A percentile compares a stretch with the other conserved stretches of the same genome.
phyloP scores from a whole-genome alignment of 92 coral and sea anemone species.

The Porites cylindrica region DNA sequence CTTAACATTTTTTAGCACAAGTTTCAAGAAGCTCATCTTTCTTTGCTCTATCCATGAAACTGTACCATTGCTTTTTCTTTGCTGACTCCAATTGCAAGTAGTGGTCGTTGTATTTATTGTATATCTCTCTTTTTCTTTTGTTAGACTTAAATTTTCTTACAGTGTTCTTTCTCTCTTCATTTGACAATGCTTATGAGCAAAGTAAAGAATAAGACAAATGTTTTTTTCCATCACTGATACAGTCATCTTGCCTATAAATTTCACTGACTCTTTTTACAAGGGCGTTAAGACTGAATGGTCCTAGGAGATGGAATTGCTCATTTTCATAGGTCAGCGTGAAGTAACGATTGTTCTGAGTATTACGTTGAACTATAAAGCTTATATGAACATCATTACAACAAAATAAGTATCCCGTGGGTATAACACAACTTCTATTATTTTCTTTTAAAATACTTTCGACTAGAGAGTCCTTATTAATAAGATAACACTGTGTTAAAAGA shows the following conservation, averaged over 20 bases:
- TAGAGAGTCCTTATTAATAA: conserved; percentile 46
- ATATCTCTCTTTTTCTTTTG: conserved; percentile 59
- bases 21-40: conserved; percentile 55
- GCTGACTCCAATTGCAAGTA: conserved; percentile 62
- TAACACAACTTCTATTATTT: conserved; percentile 51
- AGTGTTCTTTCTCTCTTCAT: conserved; percentile 57
- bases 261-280: conserved; percentile 49
- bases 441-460: conserved; percentile 46
- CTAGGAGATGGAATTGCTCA: conserved; percentile 42
- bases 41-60: conserved; percentile 59
- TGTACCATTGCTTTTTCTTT: conserved; percentile 71
- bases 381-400: conserved; percentile 50
- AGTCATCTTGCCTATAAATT: conserved; percentile 34
- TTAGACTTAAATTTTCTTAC: conserved; percentile 59
- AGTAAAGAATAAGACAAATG: conserved; percentile 56
- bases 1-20: conserved; percentile 59
- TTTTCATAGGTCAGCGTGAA: conserved; percentile 44
- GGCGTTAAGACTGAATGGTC: conserved; percentile 45
- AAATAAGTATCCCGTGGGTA: conserved; percentile 54
- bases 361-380: conserved; percentile 50
- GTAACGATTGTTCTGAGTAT: conserved; percentile 39
- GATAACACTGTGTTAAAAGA: conserved; percentile 60
- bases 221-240: conserved; percentile 52
- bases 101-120: conserved; percentile 45
- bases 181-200: conserved; percentile 57